These are phyloP conservation scores for Palaemon carinicauda DNA, from an alignment of 1,140 invertebrate species.

Conservation along the genomic window DNA sequence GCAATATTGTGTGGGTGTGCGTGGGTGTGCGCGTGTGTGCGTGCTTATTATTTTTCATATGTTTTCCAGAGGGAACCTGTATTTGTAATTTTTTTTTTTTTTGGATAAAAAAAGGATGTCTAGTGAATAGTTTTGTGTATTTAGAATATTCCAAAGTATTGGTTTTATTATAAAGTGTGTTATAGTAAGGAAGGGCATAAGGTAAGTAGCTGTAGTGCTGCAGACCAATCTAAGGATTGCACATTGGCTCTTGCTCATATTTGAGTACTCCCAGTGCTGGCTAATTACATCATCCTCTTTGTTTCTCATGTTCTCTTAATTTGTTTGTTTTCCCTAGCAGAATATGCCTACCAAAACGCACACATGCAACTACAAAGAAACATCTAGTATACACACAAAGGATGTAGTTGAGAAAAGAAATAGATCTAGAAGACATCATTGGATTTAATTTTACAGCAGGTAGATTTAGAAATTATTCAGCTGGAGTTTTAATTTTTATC, in stretches of 20 bases:
- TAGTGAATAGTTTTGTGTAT: constrained; percentile 49
- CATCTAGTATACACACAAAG: too few relatives aligned
- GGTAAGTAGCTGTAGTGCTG: constrained; percentile 9
- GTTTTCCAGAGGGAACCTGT: constrained; percentile 28
- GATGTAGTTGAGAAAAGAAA: too few relatives aligned
- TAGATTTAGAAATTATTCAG: too few relatives aligned
- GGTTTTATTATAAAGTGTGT: constrained; percentile 39
- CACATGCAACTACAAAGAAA: too few relatives aligned
- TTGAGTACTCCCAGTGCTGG: constrained; percentile 28
- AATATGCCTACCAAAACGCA: too few relatives aligned
- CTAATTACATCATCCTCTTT: constrained; percentile 7
- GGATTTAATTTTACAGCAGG: too few relatives aligned
- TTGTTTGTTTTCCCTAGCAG: neutral
- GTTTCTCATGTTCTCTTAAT: neutral
- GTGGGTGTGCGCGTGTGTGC: constrained; percentile 36
- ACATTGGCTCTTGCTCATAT: constrained; percentile 24
- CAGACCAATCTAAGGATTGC: constrained; percentile 46
- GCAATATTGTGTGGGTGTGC: constrained; percentile 42
- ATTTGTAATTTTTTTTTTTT: constrained; percentile 31
- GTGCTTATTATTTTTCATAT: neutral
- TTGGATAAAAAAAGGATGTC: constrained; percentile 43
- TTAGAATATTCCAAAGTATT: constrained; percentile 39
- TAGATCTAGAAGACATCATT: too few relatives aligned
- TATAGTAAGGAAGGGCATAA: constrained; percentile 35
- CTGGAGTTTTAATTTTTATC: too few relatives aligned